Percentiles rank a stretch among this genome's conserved stretches.
These are phyloP conservation scores for Tribolium castaneum DNA, from an alignment of 1,140 invertebrate species.

Conservation along the genomic window DNA sequence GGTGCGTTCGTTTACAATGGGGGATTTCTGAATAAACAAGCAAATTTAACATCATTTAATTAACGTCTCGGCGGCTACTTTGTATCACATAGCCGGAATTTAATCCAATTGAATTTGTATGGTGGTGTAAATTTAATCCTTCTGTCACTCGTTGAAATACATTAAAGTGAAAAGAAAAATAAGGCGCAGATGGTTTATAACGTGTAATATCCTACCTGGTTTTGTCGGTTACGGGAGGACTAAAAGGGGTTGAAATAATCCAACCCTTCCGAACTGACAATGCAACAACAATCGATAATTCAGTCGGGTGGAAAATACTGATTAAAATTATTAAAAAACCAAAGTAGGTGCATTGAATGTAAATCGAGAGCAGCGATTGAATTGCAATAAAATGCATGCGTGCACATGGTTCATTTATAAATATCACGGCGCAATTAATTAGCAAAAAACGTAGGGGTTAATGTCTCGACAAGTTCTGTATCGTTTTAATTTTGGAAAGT, in stretches of 20 bases:
- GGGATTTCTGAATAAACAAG: not conserved
- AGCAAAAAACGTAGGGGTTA: not conserved
- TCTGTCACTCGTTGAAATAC: not conserved
- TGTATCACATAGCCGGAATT: not conserved
- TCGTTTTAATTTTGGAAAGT: conserved; percentile 16
- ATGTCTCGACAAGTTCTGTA: not conserved
- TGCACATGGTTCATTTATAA: not conserved
- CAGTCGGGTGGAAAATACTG: conserved; percentile 9
- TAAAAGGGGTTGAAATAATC: not conserved
- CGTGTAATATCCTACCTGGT: conserved; percentile 20
- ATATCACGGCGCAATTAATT: not conserved
- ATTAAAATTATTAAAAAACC: not conserved
- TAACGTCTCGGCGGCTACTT: not conserved
- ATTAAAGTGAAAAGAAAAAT: not conserved
- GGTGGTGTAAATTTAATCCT: not conserved
- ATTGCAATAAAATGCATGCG: not conserved
- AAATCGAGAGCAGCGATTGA: not conserved
- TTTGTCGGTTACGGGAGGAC: not conserved
- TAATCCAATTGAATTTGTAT: conserved; percentile 4
- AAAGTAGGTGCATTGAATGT: not conserved
- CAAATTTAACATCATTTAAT: conserved; percentile 4
- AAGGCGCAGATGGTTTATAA: conserved; percentile 28
- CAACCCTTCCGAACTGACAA: conserved; percentile 8
- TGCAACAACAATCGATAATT: conserved; percentile 6
- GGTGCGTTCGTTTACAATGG: conserved; percentile 11